phyloP scores from a whole-genome alignment of 92 coral and sea anemone species.

The Parazoanthus darwini region DNA sequence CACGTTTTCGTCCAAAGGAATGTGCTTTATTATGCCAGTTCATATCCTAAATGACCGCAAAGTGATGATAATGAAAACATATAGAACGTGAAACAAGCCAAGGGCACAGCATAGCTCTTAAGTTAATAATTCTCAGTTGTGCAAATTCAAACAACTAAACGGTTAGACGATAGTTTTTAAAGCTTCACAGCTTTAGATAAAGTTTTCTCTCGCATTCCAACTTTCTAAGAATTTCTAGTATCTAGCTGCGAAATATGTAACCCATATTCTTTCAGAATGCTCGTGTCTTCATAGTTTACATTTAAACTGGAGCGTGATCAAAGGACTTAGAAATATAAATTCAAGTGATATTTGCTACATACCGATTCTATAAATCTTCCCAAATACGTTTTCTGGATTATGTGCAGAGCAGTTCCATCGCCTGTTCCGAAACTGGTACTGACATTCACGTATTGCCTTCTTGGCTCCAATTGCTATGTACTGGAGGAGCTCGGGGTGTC shows the following conservation, averaged over 20 bases:
- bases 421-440: slow-evolving; percentile 84
- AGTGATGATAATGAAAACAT: background rate
- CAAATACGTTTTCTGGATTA: slow-evolving; percentile 94
- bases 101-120: background rate
- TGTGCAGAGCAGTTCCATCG: slow-evolving; percentile 96
- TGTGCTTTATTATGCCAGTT: background rate
- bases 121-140: too few species aligned
- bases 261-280: background rate
- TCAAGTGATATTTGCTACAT: slow-evolving; percentile 28
- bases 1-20: slow-evolving; percentile 5
- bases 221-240: background rate
- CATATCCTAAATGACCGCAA: slow-evolving; percentile 3
- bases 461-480: slow-evolving; percentile 82
- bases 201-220: background rate
- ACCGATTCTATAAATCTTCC: slow-evolving; percentile 84
- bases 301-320: too few species aligned
- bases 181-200: background rate
- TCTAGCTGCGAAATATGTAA: background rate
- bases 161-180: background rate
- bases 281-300: too few species aligned
- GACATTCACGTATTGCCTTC: slow-evolving; percentile 86
- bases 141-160: too few species aligned
- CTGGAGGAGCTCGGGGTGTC: slow-evolving; percentile 78
- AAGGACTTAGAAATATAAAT: background rate
- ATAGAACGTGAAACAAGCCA: background rate